Evolutionary conservation across 2,797 vertebrate genomes (phyloP), one percentile per base, ranked within the genome.

Genomic region (Bradypus variegatus): DNA sequence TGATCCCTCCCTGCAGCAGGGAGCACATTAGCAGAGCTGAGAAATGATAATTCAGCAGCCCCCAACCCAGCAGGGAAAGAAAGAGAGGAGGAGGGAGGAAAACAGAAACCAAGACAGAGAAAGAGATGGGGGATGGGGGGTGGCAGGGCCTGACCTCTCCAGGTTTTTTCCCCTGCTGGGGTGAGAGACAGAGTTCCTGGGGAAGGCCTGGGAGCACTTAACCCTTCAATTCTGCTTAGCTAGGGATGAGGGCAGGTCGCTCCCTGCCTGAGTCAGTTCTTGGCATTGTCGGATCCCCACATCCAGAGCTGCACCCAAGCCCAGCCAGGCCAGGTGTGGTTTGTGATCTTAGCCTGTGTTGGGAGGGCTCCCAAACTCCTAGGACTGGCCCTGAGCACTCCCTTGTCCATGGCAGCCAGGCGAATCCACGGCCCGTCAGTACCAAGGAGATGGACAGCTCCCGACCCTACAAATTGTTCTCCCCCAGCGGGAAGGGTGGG

Each of bases 41-140:
- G 96, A 96, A 96, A 96, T 96, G 95, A 95, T 96, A 96, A 96
- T 96, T 96, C 96, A 96, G 96, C 94, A 96, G 94, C 95, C 96
- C 95, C 95, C 94, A 94, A 82, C 94, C 94, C 95, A 96, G 96
- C 95, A 95, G 96, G 95, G 92, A 95, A 50, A 87, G 88, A 95
- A 91, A 90, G 72, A 87, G 78, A 91, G 48, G 79, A 89, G 89
- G 76, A 86, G 64, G 81, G 75, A 60, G 84, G 94, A 53, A 94
- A 95, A 88, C 69, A 69, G 89, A 94, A 84, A 90, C 48, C 60
- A 69, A 69, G 77, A 75, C 67, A 29, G 9, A 21, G 67, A 50
- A 65, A 86, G 67, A 86, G 60, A 31, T 10, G 67, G 62, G 78
- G 80, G 87, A 29, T 0, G 29, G 23, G 36, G 36, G 38, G 58